phyloP scores from a whole-genome alignment of 1,140 invertebrate species.

The Drosophila lacertosa region DNA sequence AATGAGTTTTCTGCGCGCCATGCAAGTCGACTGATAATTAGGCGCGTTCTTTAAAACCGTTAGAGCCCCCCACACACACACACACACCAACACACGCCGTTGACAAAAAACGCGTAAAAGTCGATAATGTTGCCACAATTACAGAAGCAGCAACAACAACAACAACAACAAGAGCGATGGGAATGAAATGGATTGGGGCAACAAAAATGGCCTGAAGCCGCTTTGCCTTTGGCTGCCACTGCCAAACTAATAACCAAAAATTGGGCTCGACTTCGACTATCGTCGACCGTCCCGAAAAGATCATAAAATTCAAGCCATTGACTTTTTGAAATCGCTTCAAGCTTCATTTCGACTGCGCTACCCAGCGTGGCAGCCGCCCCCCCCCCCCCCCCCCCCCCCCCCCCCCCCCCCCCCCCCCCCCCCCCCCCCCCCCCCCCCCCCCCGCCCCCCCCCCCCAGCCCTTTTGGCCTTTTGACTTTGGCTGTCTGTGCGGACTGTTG shows the following conservation, averaged over 20 bases:
- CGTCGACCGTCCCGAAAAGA: slow-evolving; percentile 42
- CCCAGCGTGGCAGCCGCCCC: slow-evolving; percentile 1
- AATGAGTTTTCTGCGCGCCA: slow-evolving; percentile 51
- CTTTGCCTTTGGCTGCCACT: slow-evolving; percentile 1
- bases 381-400: not conserved
- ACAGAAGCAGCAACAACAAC: slow-evolving; percentile 38
- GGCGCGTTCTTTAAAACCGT: slow-evolving; percentile 52
- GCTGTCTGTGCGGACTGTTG: slow-evolving; percentile 42
- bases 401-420: not conserved
- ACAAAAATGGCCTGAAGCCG: not conserved
- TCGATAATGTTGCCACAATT: slow-evolving; percentile 73
- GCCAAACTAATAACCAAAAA: slow-evolving; percentile 74
- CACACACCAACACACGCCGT: slow-evolving; percentile 1
- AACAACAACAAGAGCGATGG: not conserved
- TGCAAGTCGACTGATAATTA: slow-evolving; percentile 60
- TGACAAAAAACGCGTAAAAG: slow-evolving; percentile 43
- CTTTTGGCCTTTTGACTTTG: slow-evolving; percentile 67
- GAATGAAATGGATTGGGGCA: not conserved
- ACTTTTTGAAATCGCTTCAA: slow-evolving; percentile 80
- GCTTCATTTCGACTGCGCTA: slow-evolving; percentile 73
- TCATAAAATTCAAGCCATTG: slow-evolving; percentile 82
- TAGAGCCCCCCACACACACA: slow-evolving; percentile 3
- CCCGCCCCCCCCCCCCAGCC: not conserved
- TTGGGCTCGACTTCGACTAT: slow-evolving; percentile 56
- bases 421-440: not conserved